A percentile compares a stretch with the other conserved stretches of the same genome.
phyloP scores from a whole-genome alignment of 2,113 vertebrate genomes.

The Ictidomys tridecemlineatus region DNA sequence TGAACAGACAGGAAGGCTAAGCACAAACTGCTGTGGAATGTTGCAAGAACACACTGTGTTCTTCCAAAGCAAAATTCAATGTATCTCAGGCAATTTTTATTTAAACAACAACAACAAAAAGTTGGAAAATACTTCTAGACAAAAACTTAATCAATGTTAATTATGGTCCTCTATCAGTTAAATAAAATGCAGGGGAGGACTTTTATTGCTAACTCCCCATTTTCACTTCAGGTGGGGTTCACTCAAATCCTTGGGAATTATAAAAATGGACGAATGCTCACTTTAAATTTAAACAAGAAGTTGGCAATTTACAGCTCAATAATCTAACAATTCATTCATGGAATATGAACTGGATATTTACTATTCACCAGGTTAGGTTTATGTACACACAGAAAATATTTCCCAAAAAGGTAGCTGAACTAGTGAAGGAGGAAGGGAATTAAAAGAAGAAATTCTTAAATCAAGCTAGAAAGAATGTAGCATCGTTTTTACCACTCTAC shows the following conservation, averaged over 20 bases:
- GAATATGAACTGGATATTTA: background rate
- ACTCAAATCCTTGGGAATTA: background rate
- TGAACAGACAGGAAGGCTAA: slow-evolving; percentile 16
- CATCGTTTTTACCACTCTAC: background rate
- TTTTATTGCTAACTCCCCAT: background rate
- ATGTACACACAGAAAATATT: background rate
- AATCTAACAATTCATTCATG: background rate
- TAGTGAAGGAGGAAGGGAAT: background rate
- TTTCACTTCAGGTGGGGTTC: background rate
- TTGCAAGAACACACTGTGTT: slow-evolving; percentile 81
- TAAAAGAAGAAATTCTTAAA: background rate
- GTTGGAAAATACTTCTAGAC: slow-evolving; percentile 25
- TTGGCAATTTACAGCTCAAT: background rate
- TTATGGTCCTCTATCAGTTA: background rate
- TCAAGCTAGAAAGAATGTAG: background rate
- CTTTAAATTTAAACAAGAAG: background rate
- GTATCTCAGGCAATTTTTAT: slow-evolving; percentile 89
- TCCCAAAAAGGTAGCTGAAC: background rate
- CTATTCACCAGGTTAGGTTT: background rate
- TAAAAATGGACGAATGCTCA: background rate
- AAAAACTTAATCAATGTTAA: slow-evolving; percentile 26
- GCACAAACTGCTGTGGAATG: slow-evolving; percentile 67
- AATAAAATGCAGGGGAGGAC: background rate
- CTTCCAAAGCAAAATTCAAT: slow-evolving; percentile 88
- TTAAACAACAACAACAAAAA: background rate